Evolutionary conservation across 2,888 invertebrate species (phyloP).

Genomic region (Anorthoa munda): DNA sequence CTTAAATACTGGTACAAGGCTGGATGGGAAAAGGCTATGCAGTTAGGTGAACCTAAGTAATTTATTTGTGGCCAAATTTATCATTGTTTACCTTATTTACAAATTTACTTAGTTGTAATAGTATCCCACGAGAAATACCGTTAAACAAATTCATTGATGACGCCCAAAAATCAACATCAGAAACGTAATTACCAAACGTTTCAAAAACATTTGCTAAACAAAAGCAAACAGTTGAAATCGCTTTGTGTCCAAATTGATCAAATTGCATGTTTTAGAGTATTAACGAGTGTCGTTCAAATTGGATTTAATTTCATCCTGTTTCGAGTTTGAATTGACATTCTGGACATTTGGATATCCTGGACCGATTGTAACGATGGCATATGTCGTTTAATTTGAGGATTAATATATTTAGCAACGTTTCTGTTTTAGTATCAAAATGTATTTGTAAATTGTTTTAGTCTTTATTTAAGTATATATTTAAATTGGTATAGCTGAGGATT

Average conservation of each 20-base stretch:
- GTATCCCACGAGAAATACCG: background rate
- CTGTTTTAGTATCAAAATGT: constrained; percentile 13
- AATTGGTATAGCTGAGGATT: background rate
- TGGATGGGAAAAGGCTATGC: no score
- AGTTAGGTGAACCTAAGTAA: background rate
- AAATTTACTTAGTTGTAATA: constrained; percentile 7
- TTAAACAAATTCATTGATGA: constrained; percentile 35
- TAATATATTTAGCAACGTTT: constrained; percentile 28
- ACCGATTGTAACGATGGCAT: constrained; percentile 29
- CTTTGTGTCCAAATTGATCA: constrained; percentile 53
- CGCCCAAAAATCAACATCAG: constrained; percentile 37
- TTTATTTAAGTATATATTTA: no score
- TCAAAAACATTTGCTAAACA: constrained; percentile 54
- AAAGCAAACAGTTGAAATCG: constrained; percentile 49
- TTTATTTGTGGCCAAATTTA: background rate
- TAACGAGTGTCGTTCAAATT: constrained; percentile 49
- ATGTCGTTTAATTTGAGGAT: constrained; percentile 45
- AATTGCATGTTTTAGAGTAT: constrained; percentile 58
- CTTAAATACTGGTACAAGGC: no score
- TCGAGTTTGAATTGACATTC: constrained; percentile 45
- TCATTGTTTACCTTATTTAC: constrained; percentile 28
- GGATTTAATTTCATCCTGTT: constrained; percentile 56
- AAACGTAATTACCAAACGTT: constrained; percentile 39
- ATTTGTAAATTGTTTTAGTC: constrained; percentile 10
- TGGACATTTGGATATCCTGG: constrained; percentile 12